Base-by-base conservation (phyloP, 2,888 invertebrate species). In the Ichneumoninae sp. region DNA sequence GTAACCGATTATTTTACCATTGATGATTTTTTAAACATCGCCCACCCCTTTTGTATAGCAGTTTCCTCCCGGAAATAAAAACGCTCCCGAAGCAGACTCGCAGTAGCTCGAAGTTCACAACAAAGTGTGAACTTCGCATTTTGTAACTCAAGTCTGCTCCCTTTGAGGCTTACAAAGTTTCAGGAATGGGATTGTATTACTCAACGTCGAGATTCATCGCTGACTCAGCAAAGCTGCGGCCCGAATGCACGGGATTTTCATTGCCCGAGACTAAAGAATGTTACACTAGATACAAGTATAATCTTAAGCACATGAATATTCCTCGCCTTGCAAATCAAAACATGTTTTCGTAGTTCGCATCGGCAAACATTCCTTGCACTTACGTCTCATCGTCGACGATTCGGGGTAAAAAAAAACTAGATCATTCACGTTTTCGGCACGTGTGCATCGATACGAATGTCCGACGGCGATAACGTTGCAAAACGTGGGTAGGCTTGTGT, bases 401-500 rank as follows among this genome's bases (percentile, higher is more conserved):
- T 10, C 26, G 26, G 10, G 40, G 40, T 0, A 36, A 36, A 57
- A 4, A 19, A 54, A 57, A 10, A 57, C 26, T 26, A 26, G 57
- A 57, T 13, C 57, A 13, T 26, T 57, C 57, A 57, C 57, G 57
- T 8, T 47, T 47, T 57, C 22, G 57, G 10, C 57, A 10, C 57
- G 57, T 22, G 57, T 19, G 19, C 19, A 57, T 26, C 10, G 22
- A 26, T 57, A 57, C 26, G 57, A 26, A 57, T 26, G 22, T 19
- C 57, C 22, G 10, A 26, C 7, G 10, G 1, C 8, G 13, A 57
- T 19, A 33, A 54, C 57, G 57, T 40, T 57, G 26, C 52, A 52
- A 52, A 52, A 52, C n/a, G 52, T 50, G 70, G 52, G 57, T 3
- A n/a, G 36, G 50, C 62, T 47, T 47, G 65, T 65, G 65, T 71